Conservation (phyloP, 2,113 vertebrate genomes). For the Trematomus loennbergii region DNA sequence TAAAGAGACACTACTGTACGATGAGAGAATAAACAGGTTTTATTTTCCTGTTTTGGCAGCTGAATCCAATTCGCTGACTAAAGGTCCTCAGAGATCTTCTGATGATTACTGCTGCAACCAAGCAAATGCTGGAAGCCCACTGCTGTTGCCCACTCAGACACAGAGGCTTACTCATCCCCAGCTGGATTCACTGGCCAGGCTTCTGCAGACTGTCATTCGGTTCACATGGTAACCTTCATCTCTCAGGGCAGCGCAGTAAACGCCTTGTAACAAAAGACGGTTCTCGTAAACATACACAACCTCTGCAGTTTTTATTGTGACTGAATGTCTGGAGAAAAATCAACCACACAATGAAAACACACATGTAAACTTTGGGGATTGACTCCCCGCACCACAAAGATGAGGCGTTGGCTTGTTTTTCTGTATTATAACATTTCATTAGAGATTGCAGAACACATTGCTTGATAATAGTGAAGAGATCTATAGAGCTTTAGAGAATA, state of each 20-base stretch:
- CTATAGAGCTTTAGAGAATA: constrained; percentile 1
- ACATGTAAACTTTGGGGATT: constrained; percentile 20
- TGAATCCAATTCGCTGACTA: constrained; percentile 60
- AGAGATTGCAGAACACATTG: not conserved
- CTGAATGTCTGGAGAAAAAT: constrained; percentile 21
- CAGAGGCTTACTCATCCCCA: constrained; percentile 70
- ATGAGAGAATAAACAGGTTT: constrained; percentile 51
- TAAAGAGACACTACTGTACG: not conserved
- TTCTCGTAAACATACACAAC: constrained; percentile 37
- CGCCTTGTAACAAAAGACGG: constrained; percentile 47
- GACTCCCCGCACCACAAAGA: constrained; percentile 17
- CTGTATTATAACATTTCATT: constrained; percentile 15
- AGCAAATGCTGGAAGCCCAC: constrained; percentile 61
- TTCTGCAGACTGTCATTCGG: constrained; percentile 61
- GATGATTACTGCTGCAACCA: constrained; percentile 70
- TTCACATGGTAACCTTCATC: constrained; percentile 71
- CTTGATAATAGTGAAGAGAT: not conserved
- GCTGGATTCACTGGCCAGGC: constrained; percentile 59
- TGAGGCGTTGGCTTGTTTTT: not conserved
- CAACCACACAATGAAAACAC: not conserved
- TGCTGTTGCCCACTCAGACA: constrained; percentile 69
- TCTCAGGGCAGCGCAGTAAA: constrained; percentile 40
- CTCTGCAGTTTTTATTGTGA: constrained; percentile 35
- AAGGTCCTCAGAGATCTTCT: constrained; percentile 70
- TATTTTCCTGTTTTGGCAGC: constrained; percentile 54